A percentile compares a stretch with the other conserved stretches of the same genome.
Evolutionary conservation across 1,140 invertebrate species (phyloP).

Genomic region (Leptoteleia sp.): DNA sequence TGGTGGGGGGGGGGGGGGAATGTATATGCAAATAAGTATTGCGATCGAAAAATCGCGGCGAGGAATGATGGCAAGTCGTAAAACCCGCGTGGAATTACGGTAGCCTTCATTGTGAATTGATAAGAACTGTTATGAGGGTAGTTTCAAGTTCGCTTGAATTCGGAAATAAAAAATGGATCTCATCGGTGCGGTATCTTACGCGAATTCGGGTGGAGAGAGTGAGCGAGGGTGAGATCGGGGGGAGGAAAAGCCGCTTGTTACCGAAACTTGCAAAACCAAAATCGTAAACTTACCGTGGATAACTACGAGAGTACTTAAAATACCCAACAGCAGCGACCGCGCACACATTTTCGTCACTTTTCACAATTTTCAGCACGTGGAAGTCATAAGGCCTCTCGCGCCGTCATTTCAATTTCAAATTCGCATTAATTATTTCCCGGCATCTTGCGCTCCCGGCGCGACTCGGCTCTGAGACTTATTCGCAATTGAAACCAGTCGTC

Average conservation of each 20-base stretch:
- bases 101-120: background rate
- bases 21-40: too few relatives aligned
- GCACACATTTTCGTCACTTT: constrained; percentile 70
- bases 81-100: background rate
- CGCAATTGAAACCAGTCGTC: constrained; percentile 42
- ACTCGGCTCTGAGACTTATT: constrained; percentile 39
- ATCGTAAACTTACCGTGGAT: constrained; percentile 73
- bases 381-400: constrained; percentile 54
- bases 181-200: constrained; percentile 13
- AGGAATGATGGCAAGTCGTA: background rate
- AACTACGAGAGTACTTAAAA: constrained; percentile 68
- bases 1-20: too few relatives aligned
- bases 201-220: too few relatives aligned
- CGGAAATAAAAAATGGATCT: constrained; percentile 34
- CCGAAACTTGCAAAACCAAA: too few relatives aligned
- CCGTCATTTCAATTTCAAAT: constrained; percentile 58
- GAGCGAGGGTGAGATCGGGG: too few relatives aligned
- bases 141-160: constrained; percentile 8
- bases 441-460: constrained; percentile 22
- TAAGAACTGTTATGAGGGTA: too few relatives aligned
- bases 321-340: constrained; percentile 71
- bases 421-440: constrained; percentile 54
- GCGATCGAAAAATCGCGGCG: too few relatives aligned
- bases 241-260: background rate
- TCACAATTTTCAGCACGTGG: constrained; percentile 51